Evolutionary conservation across 2,888 invertebrate species (phyloP).

Genomic region (Polyommatus iphigenia): DNA sequence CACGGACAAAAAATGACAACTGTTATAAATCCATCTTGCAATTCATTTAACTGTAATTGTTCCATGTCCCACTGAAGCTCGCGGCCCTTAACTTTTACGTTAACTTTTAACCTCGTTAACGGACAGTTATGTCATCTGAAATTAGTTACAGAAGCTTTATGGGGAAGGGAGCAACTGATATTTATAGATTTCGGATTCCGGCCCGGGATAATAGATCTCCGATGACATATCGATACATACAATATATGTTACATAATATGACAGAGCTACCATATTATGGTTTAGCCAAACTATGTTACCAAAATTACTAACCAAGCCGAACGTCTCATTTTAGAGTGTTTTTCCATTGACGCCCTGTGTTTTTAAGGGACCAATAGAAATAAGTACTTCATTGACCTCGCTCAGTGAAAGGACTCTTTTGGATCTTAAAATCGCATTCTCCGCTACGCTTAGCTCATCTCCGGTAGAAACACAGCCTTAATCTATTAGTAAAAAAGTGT

Average conservation of each 20-base stretch:
- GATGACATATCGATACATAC: background rate
- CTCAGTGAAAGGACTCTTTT: background rate
- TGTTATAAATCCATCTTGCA: background rate
- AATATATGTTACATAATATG: too few species aligned
- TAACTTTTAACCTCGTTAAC: constrained; percentile 14
- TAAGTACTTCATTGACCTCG: background rate
- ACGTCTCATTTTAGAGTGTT: background rate
- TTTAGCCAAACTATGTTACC: background rate
- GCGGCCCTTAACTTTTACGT: background rate
- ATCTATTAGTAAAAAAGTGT: background rate
- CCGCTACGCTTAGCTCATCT: background rate
- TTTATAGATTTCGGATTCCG: background rate
- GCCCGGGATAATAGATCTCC: background rate
- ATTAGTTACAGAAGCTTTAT: background rate
- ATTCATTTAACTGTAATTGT: background rate
- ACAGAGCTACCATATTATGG: background rate
- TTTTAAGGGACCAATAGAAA: too few species aligned
- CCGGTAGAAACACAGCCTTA: background rate
- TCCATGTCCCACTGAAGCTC: background rate
- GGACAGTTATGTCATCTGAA: constrained; percentile 7
- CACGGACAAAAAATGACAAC: background rate
- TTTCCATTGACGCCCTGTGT: too few species aligned
- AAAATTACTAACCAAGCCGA: background rate
- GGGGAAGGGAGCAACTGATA: background rate
- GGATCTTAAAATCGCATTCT: background rate